These are phyloP conservation scores for Dexiosoma caninum DNA, from an alignment of 2,888 invertebrate species.

Conservation along the genomic window DNA sequence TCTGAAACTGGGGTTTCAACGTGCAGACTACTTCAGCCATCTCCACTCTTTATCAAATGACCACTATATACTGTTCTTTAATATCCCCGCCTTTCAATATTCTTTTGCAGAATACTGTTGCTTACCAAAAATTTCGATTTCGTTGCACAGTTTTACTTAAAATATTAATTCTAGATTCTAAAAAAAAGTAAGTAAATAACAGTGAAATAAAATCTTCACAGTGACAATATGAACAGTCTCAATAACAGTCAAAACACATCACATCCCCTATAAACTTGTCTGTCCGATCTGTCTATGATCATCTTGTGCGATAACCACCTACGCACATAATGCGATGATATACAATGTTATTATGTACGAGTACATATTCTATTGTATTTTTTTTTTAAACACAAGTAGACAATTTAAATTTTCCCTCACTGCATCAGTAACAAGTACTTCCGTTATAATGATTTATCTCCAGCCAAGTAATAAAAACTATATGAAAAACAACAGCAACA, in stretches of 20 bases:
- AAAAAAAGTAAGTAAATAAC: too few relatives aligned
- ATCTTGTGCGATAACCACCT: constrained; percentile 22
- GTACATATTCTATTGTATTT: too few relatives aligned
- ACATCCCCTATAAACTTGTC: constrained; percentile 24
- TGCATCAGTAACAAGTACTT: constrained; percentile 62
- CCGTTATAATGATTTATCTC: constrained; percentile 63
- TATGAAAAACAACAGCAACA: constrained; percentile 2
- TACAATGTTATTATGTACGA: constrained; percentile 20
- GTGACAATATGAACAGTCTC: not conserved
- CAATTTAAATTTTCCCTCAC: constrained; percentile 48
- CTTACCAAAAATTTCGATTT: too few relatives aligned
- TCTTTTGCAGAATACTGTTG: too few relatives aligned
- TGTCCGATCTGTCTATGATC: constrained; percentile 5
- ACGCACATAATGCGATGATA: constrained; percentile 29
- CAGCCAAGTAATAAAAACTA: constrained; percentile 47
- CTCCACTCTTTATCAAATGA: too few relatives aligned
- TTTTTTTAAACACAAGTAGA: constrained; percentile 20
- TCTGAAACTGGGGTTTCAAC: too few relatives aligned
- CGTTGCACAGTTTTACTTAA: too few relatives aligned
- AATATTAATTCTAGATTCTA: too few relatives aligned
- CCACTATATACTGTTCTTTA: too few relatives aligned
- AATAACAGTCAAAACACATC: constrained; percentile 10
- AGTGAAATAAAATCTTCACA: not conserved
- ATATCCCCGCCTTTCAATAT: too few relatives aligned
- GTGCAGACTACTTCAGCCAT: too few relatives aligned